Evolutionary conservation across 2,113 vertebrate species (phyloP).

Genomic region (Gadus macrocephalus): DNA sequence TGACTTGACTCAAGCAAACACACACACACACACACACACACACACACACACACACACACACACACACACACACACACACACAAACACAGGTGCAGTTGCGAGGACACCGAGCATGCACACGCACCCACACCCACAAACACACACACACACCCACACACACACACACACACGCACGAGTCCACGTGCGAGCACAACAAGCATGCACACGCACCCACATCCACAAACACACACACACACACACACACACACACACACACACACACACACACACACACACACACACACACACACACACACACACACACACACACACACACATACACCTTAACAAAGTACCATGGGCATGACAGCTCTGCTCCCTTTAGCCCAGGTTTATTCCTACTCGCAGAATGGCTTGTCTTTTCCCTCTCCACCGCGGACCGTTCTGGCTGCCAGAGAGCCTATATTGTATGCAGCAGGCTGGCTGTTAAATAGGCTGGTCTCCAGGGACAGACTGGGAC

Average conservation of each 20-base stretch:
- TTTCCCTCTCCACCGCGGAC: slow-evolving; percentile 22
- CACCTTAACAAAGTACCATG: neutral
- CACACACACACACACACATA: slow-evolving; percentile 5
- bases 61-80: neutral
- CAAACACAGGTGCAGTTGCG: neutral
- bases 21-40: neutral
- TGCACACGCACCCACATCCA: neutral
- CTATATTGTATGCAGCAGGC: slow-evolving; percentile 46
- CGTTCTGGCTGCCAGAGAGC: slow-evolving; percentile 42
- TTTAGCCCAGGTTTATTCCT: slow-evolving; percentile 43
- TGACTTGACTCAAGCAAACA: slow-evolving; percentile 22
- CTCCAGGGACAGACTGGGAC: slow-evolving; percentile 43
- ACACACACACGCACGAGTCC: neutral
- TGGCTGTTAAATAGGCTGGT: slow-evolving; percentile 45
- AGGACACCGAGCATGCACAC: no score
- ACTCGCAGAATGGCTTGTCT: slow-evolving; percentile 34
- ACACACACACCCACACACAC: neutral
- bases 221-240: neutral
- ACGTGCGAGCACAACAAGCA: no score
- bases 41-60: slow-evolving; percentile 5
- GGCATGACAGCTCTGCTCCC: slow-evolving; percentile 54
- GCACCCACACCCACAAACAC: neutral
- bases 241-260: slow-evolving; percentile 8
- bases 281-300: slow-evolving; percentile 16
- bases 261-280: neutral